Evolutionary conservation across 1,140 invertebrate species (phyloP), one percentile per base, ranked within the genome.

Genomic region (Euborellia annulipes): DNA sequence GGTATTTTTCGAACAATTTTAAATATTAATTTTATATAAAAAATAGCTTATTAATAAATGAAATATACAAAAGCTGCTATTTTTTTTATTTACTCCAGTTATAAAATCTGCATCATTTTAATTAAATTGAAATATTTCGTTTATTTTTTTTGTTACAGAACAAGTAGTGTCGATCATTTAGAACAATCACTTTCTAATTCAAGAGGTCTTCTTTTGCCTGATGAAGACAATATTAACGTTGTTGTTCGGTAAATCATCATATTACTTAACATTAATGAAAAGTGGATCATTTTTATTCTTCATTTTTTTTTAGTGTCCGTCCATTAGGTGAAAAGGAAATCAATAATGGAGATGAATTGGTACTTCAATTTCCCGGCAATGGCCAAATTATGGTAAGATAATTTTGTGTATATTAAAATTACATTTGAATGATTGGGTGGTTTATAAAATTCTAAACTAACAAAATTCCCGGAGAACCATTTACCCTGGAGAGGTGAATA

Each of bases 141-240:
- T 27, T 38, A n/a, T 38, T n/a, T 38, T 20, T 17, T 38, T 20
- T n/a, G 4, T 55, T 50, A 18, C 39, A 62, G 60, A 41, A 44
- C 45, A 6, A 59, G 60, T 19, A 61, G 59, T 40, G 57, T 59
- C 36, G 60, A 61, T 30, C 53, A 50, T 23, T 41, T 62, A 41
- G 41, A 52, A 16, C 59, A 60, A 52, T 9, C 59, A 60, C 38
- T 56, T 46, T 18, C 54, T 51, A 37, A 61, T 54, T 39, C 57
- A 51, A 17, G 55, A 54, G 41, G 58, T 55, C 38, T 56, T 55
- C 42, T 47, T 54, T 23, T 56, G 16, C 64, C 66, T n/a, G 80
- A 53, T 42, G 54, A 84, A 56, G 80, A 83, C 54, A 84, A 82
- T 54, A 83, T 85, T 44, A 83, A 82, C 59, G 81, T 85, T 13